Evolutionary conservation across 2,888 invertebrate species (phyloP).

Genomic region (Hermaeophaga mercurialis): DNA sequence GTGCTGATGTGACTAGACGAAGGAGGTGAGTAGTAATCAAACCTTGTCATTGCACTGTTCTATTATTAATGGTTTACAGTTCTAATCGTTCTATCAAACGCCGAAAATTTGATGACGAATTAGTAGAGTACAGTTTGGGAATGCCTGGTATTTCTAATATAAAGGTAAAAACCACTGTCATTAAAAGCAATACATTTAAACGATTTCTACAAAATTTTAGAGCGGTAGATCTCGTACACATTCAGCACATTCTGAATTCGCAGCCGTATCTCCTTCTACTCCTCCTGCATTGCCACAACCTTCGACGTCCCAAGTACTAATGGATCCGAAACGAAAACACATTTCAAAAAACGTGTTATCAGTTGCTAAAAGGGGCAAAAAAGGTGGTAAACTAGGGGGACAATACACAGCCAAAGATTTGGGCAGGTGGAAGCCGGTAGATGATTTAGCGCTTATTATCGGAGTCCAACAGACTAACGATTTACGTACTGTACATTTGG

Average conservation of each 20-base stretch:
- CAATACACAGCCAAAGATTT: slow-evolving; percentile 80
- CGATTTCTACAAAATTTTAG: no score
- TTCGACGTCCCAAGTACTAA: slow-evolving; percentile 45
- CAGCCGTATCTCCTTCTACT: slow-evolving; percentile 45
- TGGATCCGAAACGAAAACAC: slow-evolving; percentile 57
- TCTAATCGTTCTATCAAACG: slow-evolving; percentile 94
- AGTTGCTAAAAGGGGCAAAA: slow-evolving; percentile 58
- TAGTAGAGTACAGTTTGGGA: slow-evolving; percentile 88
- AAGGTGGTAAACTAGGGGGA: slow-evolving; percentile 68
- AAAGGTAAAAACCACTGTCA: slow-evolving; percentile 46
- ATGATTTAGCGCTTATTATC: slow-evolving; percentile 91
- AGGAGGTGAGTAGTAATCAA: slow-evolving; percentile 46
- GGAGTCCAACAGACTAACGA: slow-evolving; percentile 88
- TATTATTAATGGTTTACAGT: slow-evolving; percentile 57
- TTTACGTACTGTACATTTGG: slow-evolving; percentile 81
- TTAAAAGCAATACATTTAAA: background rate
- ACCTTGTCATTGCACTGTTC: slow-evolving; percentile 26
- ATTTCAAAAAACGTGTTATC: slow-evolving; percentile 54
- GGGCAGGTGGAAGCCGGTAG: slow-evolving; percentile 96
- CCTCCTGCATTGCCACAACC: slow-evolving; percentile 49
- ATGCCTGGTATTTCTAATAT: slow-evolving; percentile 61
- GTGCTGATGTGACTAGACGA: slow-evolving; percentile 51
- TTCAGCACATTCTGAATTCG: slow-evolving; percentile 54
- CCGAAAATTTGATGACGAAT: slow-evolving; percentile 94
- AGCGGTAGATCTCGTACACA: slow-evolving; percentile 56